A percentile compares a stretch with the other conserved stretches of the same genome.
phyloP scores from a whole-genome alignment of 2,888 invertebrate genomes.

The Xanthorhoe spadicearia region DNA sequence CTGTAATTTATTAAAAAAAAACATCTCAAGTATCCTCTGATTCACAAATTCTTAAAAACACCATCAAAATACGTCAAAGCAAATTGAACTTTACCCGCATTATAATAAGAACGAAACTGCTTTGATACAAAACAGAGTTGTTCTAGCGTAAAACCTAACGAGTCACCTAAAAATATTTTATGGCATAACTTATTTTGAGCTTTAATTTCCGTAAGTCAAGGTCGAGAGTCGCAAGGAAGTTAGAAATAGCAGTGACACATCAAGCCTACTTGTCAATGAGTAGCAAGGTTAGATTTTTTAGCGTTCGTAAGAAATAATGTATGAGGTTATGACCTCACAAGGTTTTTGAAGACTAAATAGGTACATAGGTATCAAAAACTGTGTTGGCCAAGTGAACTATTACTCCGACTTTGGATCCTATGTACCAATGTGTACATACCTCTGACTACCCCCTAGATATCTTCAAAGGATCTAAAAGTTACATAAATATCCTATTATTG shows the following conservation, averaged over 20 bases:
- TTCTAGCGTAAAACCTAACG: neutral
- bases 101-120: neutral
- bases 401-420: too few species aligned
- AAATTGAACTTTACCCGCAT: neutral
- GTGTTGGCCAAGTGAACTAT: too few species aligned
- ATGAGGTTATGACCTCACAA: neutral
- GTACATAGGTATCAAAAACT: too few species aligned
- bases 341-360: too few species aligned
- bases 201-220: neutral
- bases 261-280: constrained; percentile 5
- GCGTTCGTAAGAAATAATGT: too few species aligned
- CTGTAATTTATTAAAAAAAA: neutral
- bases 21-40: neutral
- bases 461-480: too few species aligned
- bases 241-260: constrained; percentile 20
- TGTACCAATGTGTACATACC: too few species aligned
- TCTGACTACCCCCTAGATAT: too few species aligned
- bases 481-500: too few species aligned
- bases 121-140: neutral
- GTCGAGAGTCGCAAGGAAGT: constrained; percentile 5
- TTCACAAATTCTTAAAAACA: constrained; percentile 1
- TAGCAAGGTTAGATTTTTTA: constrained; percentile 18
- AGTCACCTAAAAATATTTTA: neutral
- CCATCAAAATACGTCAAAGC: neutral
- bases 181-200: neutral